phyloP scores from a whole-genome alignment of 1,140 invertebrate genomes.

The Hestina assimilis region DNA sequence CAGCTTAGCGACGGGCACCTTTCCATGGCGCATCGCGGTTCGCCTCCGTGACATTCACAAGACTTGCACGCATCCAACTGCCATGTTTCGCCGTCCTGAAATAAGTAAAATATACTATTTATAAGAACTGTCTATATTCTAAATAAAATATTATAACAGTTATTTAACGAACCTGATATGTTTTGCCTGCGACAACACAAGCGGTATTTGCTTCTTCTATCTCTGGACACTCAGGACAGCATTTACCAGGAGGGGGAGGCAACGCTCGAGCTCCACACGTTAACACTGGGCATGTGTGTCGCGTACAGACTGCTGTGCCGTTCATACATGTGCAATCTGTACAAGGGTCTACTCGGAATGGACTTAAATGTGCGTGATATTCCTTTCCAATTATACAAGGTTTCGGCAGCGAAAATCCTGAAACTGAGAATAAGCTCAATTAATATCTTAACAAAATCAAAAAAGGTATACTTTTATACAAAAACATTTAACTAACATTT shows the following conservation, averaged over 20 bases:
- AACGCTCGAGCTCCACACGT: conserved; percentile 86
- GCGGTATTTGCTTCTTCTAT: conserved; percentile 81
- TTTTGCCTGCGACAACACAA: conserved; percentile 82
- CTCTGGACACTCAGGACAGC: conserved; percentile 86
- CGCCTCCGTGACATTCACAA: conserved; percentile 89
- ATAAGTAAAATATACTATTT: conserved; percentile 30
- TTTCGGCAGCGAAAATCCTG: conserved; percentile 78
- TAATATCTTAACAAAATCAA: not conserved
- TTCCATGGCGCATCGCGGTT: conserved; percentile 88
- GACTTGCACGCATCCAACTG: conserved; percentile 91
- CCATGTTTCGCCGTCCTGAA: conserved; percentile 92
- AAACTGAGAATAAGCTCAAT: conserved; percentile 31
- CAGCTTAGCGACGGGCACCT: conserved; percentile 85
- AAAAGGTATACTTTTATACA: no score
- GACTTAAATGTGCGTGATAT: conserved; percentile 79
- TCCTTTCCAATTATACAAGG: conserved; percentile 85
- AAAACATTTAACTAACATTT: no score
- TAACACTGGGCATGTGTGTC: conserved; percentile 89
- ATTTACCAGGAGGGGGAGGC: conserved; percentile 82
- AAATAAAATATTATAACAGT: not conserved
- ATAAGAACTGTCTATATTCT: not conserved
- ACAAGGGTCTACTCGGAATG: conserved; percentile 86
- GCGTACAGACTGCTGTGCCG: conserved; percentile 86
- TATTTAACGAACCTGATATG: conserved; percentile 79
- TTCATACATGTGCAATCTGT: conserved; percentile 89